phyloP scores from a whole-genome alignment of 53 echinoderm and acorn worm genomes.

The Actinopyga echinites region DNA sequence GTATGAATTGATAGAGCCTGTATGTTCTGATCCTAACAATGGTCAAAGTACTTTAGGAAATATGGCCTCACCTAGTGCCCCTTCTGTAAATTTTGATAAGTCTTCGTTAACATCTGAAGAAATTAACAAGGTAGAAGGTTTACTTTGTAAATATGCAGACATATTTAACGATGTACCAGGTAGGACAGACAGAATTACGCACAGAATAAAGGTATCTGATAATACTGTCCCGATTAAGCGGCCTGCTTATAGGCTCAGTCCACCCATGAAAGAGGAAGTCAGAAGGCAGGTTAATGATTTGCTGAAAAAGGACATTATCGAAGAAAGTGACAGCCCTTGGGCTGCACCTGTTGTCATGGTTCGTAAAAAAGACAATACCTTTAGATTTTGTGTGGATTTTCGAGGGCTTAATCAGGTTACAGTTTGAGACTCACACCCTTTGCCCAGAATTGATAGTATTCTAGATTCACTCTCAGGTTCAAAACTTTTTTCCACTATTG shows the following conservation, averaged over 20 bases:
- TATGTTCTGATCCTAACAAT: no score
- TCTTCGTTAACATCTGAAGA: background rate
- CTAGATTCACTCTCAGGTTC: background rate
- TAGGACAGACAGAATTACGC: background rate
- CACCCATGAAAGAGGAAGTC: no score
- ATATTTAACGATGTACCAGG: background rate
- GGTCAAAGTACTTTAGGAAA: no score
- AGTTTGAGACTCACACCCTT: background rate
- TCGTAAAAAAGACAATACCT: constrained; percentile 34
- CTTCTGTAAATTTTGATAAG: background rate
- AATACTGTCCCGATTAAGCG: background rate
- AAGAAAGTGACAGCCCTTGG: background rate
- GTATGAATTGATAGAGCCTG: no score
- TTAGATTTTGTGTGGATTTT: constrained; percentile 40
- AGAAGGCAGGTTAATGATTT: no score
- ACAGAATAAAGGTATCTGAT: background rate
- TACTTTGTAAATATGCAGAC: background rate
- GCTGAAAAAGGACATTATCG: background rate
- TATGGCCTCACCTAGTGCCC: no score
- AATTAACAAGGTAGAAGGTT: background rate
- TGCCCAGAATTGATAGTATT: background rate
- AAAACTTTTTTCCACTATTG: background rate
- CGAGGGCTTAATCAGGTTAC: background rate
- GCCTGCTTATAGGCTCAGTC: no score
- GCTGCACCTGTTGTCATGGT: constrained; percentile 48